Percentiles rank a stretch among this genome's conserved stretches.
Conservation (phyloP, 1,140 invertebrate genomes). For the Myzus persicae region DNA sequence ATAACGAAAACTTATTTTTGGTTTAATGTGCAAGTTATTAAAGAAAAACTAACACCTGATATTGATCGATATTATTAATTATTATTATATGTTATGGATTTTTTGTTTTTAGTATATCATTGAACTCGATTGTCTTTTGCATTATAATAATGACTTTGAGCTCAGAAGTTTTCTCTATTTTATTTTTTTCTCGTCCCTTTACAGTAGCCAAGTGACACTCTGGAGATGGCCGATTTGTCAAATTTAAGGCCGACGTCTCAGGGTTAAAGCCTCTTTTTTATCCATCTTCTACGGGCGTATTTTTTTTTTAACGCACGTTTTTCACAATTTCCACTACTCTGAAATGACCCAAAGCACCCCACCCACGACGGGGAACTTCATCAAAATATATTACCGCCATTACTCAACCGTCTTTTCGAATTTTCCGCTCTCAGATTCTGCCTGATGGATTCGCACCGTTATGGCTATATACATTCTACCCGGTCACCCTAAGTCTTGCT, state of each 20-base stretch:
- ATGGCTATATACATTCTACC: conserved; percentile 33
- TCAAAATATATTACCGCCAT: conserved; percentile 56
- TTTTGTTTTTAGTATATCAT: conserved; percentile 23
- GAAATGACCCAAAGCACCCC: conserved; percentile 37
- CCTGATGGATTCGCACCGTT: conserved; percentile 53
- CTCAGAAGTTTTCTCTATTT: conserved; percentile 15
- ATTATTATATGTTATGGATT: neutral
- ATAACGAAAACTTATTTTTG: neutral
- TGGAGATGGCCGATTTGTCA: conserved; percentile 56
- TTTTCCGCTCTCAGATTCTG: conserved; percentile 56
- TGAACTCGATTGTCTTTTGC: neutral
- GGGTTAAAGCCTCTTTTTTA: conserved; percentile 56
- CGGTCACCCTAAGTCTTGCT: neutral
- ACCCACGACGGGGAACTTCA: conserved; percentile 42
- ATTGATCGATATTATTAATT: neutral
- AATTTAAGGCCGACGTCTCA: conserved; percentile 55
- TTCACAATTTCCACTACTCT: conserved; percentile 55
- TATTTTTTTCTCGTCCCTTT: neutral
- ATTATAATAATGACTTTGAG: conserved; percentile 47
- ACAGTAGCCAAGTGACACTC: conserved; percentile 39
- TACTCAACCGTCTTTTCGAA: conserved; percentile 58
- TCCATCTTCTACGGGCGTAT: conserved; percentile 30
- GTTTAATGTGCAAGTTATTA: neutral
- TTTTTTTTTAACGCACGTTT: conserved; percentile 55
- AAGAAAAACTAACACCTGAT: neutral